A percentile compares a stretch with the other conserved stretches of the same genome.
These are phyloP conservation scores for Poeciliopsis prolifica DNA, from an alignment of 2,113 vertebrate species.

Conservation along the genomic window DNA sequence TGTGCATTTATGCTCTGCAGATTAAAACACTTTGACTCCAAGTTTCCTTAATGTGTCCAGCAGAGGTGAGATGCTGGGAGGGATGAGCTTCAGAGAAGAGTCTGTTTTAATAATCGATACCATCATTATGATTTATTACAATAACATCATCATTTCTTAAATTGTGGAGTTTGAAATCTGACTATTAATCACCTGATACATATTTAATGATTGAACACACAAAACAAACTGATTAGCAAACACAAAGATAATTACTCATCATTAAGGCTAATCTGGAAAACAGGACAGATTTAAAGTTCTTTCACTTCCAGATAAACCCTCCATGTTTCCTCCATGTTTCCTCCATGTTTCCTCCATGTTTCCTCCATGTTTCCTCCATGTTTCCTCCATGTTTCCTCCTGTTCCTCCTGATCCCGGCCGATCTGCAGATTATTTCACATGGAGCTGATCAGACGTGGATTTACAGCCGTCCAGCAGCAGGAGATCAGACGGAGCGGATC, in stretches of 20 bases:
- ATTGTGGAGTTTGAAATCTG: too few species aligned
- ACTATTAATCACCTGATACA: neutral
- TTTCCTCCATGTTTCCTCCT: too few species aligned
- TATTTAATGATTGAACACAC: neutral
- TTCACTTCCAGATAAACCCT: neutral
- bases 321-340: too few species aligned
- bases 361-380: neutral
- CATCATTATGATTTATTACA: too few species aligned
- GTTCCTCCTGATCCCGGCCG: neutral
- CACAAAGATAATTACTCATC: neutral
- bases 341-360: too few species aligned
- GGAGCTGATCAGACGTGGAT: slow-evolving; percentile 30
- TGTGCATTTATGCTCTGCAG: neutral
- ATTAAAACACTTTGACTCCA: neutral
- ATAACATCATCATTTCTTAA: too few species aligned
- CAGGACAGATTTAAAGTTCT: neutral
- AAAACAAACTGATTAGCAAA: neutral
- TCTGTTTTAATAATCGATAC: too few species aligned
- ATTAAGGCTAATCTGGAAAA: neutral
- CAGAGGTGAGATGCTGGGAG: neutral
- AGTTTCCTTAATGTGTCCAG: neutral
- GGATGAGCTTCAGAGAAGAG: too few species aligned
- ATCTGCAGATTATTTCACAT: slow-evolving; percentile 40
- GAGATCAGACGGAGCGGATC: slow-evolving; percentile 3
- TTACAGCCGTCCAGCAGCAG: slow-evolving; percentile 22